Evolutionary conservation across 1,140 invertebrate species (phyloP).

Genomic region (Phocides pigmalion): DNA sequence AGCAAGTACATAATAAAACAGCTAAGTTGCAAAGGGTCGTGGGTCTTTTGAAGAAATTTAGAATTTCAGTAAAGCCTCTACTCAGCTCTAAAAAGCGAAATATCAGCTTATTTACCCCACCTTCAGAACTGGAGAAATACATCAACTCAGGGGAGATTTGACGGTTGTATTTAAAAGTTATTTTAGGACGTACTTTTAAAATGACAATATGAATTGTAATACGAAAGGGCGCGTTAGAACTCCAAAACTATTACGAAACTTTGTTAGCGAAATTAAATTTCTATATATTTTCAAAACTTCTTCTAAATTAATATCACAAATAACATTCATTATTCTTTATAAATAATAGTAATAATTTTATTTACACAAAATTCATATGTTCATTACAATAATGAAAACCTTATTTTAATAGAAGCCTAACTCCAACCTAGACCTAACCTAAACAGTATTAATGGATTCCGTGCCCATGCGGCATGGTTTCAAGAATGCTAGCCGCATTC

Average conservation of each 20-base stretch:
- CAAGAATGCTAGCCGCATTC: too few relatives aligned
- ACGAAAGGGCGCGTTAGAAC: not conserved
- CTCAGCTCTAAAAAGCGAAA: constrained; percentile 3
- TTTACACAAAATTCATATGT: too few relatives aligned
- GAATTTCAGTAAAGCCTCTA: constrained; percentile 27
- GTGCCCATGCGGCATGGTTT: too few relatives aligned
- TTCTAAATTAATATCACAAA: too few relatives aligned
- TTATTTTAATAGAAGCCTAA: too few relatives aligned
- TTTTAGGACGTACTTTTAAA: not conserved
- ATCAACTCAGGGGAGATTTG: not conserved
- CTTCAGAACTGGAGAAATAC: not conserved
- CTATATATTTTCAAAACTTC: too few relatives aligned
- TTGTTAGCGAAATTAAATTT: not conserved
- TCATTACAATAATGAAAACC: too few relatives aligned
- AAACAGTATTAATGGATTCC: too few relatives aligned
- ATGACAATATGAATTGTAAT: not conserved
- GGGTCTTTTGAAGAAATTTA: constrained; percentile 17
- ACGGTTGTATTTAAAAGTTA: not conserved
- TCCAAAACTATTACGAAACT: too few relatives aligned
- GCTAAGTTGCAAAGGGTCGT: constrained; percentile 23
- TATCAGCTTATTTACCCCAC: constrained; percentile 4
- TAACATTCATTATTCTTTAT: too few relatives aligned
- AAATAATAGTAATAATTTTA: too few relatives aligned
- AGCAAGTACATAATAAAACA: constrained; percentile 31
- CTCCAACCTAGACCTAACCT: too few relatives aligned